Evolutionary conservation across 1,140 invertebrate species (phyloP).

Genomic region (Pteromalus puparum): DNA sequence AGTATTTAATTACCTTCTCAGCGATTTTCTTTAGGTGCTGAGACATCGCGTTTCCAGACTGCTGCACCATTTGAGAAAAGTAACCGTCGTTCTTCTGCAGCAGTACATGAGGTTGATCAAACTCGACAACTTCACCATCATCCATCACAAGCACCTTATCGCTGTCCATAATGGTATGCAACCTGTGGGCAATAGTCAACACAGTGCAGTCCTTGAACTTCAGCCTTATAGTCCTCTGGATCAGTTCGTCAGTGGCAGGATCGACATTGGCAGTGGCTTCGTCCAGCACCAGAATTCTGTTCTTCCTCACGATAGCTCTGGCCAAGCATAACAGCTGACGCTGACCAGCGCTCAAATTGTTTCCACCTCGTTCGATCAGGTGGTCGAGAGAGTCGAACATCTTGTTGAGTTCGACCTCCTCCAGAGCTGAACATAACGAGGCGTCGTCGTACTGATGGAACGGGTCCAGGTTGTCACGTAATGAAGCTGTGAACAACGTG

Average conservation of each 20-base stretch:
- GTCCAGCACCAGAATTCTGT: conserved; percentile 80
- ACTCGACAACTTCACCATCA: conserved; percentile 53
- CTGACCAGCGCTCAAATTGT: conserved; percentile 32
- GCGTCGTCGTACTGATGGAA: conserved; percentile 12
- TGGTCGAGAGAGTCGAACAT: conserved; percentile 61
- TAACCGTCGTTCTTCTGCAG: neutral
- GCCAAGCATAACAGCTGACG: conserved; percentile 79
- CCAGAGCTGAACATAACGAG: conserved; percentile 11
- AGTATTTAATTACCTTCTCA: neutral
- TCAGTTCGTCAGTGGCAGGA: conserved; percentile 67
- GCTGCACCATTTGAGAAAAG: conserved; percentile 27
- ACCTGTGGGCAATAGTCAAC: conserved; percentile 77
- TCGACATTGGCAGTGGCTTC: conserved; percentile 72
- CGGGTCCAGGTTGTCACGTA: conserved; percentile 29
- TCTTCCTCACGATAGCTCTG: conserved; percentile 77
- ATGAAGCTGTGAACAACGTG: neutral
- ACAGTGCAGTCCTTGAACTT: conserved; percentile 73
- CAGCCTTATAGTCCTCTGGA: conserved; percentile 63
- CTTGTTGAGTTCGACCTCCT: conserved; percentile 76
- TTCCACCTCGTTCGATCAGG: neutral
- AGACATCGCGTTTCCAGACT: neutral
- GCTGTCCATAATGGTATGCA: conserved; percentile 32
- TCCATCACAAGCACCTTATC: conserved; percentile 37
- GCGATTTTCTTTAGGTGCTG: conserved; percentile 3
- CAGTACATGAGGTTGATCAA: conserved; percentile 2